A percentile compares a stretch with the other conserved stretches of the same genome.
Conservation (phyloP, 2,888 invertebrate species). For the Campoletis raptor region DNA sequence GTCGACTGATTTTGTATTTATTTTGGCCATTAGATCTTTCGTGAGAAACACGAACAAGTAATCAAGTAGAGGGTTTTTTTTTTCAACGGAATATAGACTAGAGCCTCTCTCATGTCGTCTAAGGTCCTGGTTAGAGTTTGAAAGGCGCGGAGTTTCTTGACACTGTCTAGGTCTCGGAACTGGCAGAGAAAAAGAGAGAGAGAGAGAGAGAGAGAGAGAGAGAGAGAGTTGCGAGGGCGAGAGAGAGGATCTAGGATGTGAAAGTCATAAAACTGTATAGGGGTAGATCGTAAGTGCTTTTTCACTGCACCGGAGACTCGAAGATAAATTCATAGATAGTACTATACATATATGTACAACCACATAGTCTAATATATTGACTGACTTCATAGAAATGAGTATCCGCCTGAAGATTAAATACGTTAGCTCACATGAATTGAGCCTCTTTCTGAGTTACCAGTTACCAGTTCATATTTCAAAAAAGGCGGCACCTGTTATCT, state of each 20-base stretch:
- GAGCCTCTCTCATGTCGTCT: constrained; percentile 1
- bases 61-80: constrained; percentile 31
- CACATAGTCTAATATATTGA: neutral
- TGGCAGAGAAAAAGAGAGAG: neutral
- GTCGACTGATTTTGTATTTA: constrained; percentile 3
- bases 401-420: constrained; percentile 5
- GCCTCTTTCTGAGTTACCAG: neutral
- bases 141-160: constrained; percentile 36
- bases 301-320: constrained; percentile 40
- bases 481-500: constrained; percentile 33
- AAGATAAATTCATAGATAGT: constrained; percentile 46
- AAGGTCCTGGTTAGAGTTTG: neutral
- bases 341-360: neutral
- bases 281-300: constrained; percentile 56
- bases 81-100: constrained; percentile 22
- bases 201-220: constrained; percentile 10
- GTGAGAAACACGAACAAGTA: constrained; percentile 29
- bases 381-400: constrained; percentile 1
- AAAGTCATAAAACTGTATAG: constrained; percentile 58
- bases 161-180: constrained; percentile 17
- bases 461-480: neutral
- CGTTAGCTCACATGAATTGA: neutral
- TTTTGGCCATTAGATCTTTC: constrained; percentile 5
- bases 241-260: constrained; percentile 3
- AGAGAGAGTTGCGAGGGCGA: neutral